Percentiles rank a stretch among this genome's conserved stretches.
phyloP scores from a whole-genome alignment of 2,888 invertebrate species.

The Buathra laborator region DNA sequence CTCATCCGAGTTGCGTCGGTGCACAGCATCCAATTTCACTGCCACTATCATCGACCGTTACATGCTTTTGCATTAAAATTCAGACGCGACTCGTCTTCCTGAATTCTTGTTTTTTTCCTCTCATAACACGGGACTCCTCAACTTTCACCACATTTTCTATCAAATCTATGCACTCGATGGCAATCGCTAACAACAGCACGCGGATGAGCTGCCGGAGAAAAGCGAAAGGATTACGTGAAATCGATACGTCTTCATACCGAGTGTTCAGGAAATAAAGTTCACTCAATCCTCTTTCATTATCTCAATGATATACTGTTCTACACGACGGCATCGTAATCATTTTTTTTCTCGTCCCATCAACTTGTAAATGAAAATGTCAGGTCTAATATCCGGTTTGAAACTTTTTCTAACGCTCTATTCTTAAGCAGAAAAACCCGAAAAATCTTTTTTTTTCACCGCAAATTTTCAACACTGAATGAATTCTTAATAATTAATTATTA shows the following conservation, averaged over 20 bases:
- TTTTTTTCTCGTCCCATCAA: neutral
- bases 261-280: slow-evolving; percentile 28
- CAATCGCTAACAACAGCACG: slow-evolving; percentile 34
- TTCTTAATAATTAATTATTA: too few species aligned
- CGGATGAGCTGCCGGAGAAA: slow-evolving; percentile 48
- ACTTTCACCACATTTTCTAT: slow-evolving; percentile 65
- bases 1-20: neutral
- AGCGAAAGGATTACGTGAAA: slow-evolving; percentile 66
- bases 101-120: slow-evolving; percentile 27
- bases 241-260: slow-evolving; percentile 45
- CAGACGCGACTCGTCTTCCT: slow-evolving; percentile 43
- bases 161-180: slow-evolving; percentile 34
- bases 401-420: neutral
- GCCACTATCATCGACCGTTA: slow-evolving; percentile 33
- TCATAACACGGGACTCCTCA: slow-evolving; percentile 15
- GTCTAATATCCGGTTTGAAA: neutral
- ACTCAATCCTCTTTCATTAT: slow-evolving; percentile 11
- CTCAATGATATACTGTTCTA: neutral
- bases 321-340: neutral
- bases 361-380: neutral
- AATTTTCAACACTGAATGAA: too few species aligned
- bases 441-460: too few species aligned
- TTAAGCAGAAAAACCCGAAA: too few species aligned
- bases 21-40: slow-evolving; percentile 24
- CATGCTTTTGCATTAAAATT: slow-evolving; percentile 45